Conservation (phyloP, 2,797 vertebrate species). For the Eulemur albifrons region DNA sequence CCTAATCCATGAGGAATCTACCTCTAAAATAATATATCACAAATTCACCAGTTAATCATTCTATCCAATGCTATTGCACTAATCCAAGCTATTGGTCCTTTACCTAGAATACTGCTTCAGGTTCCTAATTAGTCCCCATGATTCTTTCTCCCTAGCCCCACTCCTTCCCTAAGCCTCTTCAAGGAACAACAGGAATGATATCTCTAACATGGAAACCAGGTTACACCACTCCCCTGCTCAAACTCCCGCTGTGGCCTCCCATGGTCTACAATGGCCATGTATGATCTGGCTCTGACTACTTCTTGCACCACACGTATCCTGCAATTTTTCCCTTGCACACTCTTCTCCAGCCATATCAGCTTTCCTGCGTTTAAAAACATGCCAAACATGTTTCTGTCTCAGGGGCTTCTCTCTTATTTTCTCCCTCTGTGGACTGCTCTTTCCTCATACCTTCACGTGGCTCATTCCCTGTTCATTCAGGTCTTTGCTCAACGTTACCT, state of each 20-base stretch:
- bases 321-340: background rate
- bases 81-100: background rate
- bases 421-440: background rate
- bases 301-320: background rate
- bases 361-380: background rate
- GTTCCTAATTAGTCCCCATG: too few relatives aligned
- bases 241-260: background rate
- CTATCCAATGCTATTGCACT: background rate
- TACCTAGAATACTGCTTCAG: background rate
- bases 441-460: background rate
- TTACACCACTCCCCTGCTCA: fast-evolving
- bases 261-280: background rate
- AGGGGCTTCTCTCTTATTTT: background rate
- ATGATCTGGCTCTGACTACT: background rate
- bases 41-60: background rate
- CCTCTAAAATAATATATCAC: background rate
- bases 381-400: background rate
- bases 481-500: background rate
- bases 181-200: background rate
- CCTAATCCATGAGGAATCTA: background rate
- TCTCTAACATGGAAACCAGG: background rate
- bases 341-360: background rate
- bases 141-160: background rate
- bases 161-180: background rate
- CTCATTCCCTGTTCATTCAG: background rate